phyloP scores from a whole-genome alignment of 2,888 invertebrate genomes.

The Dinocampus coccinellae region DNA sequence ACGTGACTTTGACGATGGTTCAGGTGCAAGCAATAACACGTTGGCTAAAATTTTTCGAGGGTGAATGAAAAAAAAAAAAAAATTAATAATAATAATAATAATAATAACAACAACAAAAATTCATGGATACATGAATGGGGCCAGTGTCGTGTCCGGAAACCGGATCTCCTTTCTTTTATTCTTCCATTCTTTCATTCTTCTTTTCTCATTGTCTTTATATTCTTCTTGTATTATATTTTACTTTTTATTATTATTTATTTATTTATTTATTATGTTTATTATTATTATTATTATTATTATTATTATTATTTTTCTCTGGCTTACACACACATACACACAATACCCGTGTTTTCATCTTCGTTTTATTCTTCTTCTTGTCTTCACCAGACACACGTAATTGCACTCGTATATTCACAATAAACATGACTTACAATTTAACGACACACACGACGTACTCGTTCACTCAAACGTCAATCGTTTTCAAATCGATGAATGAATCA shows the following conservation, averaged over 20 bases:
- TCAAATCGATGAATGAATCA: constrained; percentile 6
- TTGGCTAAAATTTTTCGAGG: constrained; percentile 52
- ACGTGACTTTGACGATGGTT: no score
- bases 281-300: no score
- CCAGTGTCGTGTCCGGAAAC: constrained; percentile 56
- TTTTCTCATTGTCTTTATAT: constrained; percentile 21
- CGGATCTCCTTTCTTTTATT: constrained; percentile 27
- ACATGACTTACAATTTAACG: constrained; percentile 44
- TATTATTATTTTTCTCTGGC: no score
- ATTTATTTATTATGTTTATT: constrained; percentile 3
- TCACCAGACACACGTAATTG: constrained; percentile 41
- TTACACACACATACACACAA: no score
- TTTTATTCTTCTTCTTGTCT: not conserved
- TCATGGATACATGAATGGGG: constrained; percentile 58
- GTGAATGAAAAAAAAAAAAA: constrained; percentile 62
- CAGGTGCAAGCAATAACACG: constrained; percentile 16
- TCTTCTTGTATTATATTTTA: not conserved
- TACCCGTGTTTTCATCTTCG: constrained; percentile 18
- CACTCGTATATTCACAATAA: constrained; percentile 41
- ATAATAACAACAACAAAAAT: no score
- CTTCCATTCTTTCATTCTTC: not conserved
- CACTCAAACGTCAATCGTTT: constrained; percentile 19
- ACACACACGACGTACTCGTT: constrained; percentile 34
- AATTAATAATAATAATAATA: no score
- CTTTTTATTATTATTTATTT: constrained; percentile 9